phyloP scores from a whole-genome alignment of 2,113 vertebrate genomes.

The Pteruthius melanotis region DNA sequence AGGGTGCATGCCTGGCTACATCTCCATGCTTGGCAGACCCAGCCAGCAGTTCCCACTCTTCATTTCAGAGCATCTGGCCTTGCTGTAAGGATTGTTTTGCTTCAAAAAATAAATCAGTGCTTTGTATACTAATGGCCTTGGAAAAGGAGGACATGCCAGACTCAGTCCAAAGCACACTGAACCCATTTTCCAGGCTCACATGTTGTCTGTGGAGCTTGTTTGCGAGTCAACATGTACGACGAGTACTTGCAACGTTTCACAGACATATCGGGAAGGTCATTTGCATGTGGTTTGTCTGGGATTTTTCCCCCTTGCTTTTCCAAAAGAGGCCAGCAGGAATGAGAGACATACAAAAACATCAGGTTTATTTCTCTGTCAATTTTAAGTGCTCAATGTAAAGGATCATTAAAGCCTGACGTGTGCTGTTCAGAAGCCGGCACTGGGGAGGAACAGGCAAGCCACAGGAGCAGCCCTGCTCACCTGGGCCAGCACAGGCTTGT shows the following conservation, averaged over 20 bases:
- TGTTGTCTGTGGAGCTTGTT: not conserved
- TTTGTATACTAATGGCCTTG: not conserved
- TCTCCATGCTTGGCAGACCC: rapidly evolving
- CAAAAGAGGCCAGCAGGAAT: not conserved
- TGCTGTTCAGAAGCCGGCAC: not conserved
- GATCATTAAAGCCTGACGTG: not conserved
- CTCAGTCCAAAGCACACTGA: not conserved
- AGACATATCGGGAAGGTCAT: not conserved
- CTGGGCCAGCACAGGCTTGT: constrained; percentile 21
- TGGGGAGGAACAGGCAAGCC: not conserved
- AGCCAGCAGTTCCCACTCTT: not conserved
- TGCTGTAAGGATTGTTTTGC: constrained; percentile 4
- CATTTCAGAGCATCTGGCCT: not conserved
- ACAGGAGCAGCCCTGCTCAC: not conserved
- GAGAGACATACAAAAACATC: not conserved
- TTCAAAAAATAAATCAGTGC: not conserved
- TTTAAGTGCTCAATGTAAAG: not conserved
- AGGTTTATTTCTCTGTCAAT: not conserved
- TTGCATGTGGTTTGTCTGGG: not conserved
- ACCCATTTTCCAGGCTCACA: not conserved
- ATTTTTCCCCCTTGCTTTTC: not conserved
- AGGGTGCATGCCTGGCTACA: not conserved
- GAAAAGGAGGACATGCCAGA: not conserved
- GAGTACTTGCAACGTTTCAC: not conserved
- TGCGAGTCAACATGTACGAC: not conserved